Evolutionary conservation across 2,888 invertebrate species (phyloP).

Genomic region (Troglohyphantes excavatus): DNA sequence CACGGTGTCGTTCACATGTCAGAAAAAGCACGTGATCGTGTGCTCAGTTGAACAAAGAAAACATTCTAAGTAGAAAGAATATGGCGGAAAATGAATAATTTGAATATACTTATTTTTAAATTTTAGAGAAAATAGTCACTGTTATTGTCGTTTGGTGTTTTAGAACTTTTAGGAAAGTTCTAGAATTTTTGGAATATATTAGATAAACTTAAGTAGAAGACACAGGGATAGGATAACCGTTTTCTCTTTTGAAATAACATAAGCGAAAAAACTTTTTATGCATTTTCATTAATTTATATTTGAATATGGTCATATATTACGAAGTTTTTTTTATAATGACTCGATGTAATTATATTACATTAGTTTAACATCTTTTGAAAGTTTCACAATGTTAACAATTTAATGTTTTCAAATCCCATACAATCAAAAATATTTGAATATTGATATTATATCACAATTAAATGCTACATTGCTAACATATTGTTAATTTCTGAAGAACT

Average conservation of each 20-base stretch:
- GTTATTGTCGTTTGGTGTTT: neutral
- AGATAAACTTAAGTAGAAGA: neutral
- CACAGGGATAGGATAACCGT: neutral
- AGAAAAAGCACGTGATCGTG: constrained; percentile 33
- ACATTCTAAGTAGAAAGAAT: neutral
- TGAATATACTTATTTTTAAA: neutral
- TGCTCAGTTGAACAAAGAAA: constrained; percentile 13
- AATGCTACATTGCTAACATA: too few species aligned
- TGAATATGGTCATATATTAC: too few species aligned
- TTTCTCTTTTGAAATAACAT: neutral
- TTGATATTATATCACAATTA: too few species aligned
- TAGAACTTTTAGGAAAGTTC: neutral
- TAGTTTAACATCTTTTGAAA: too few species aligned
- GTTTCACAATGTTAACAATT: too few species aligned
- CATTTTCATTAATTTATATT: too few species aligned
- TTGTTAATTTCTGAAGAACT: too few species aligned
- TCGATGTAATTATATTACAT: too few species aligned
- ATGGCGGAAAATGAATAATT: neutral
- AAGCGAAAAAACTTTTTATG: too few species aligned
- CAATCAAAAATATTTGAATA: too few species aligned
- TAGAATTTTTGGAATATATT: neutral
- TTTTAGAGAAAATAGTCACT: neutral
- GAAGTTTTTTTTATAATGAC: too few species aligned
- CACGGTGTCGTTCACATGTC: constrained; percentile 42
- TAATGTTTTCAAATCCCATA: too few species aligned